These are phyloP conservation scores for Phaethornis superciliosus DNA, from an alignment of 2,113 vertebrate species.

Conservation along the genomic window DNA sequence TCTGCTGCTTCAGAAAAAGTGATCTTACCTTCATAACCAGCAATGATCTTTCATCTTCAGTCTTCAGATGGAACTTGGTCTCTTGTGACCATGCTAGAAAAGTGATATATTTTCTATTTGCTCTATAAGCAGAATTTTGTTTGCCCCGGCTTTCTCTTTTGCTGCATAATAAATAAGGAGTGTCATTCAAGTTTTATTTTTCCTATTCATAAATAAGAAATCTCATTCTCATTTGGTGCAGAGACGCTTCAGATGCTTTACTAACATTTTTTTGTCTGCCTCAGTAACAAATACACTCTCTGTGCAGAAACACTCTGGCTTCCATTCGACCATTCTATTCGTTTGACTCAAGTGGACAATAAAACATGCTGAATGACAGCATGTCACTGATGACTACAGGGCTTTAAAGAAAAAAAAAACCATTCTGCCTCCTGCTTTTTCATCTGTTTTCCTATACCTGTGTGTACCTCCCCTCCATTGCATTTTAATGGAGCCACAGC, in stretches of 20 bases:
- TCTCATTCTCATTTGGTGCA: slow-evolving; percentile 3
- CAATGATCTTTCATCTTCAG: not conserved
- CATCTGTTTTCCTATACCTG: not conserved
- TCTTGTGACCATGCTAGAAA: not conserved
- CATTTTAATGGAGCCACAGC: not conserved
- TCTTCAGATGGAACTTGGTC: not conserved
- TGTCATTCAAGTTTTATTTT: not conserved
- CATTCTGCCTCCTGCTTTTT: not conserved
- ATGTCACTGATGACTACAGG: not conserved
- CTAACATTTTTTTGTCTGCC: slow-evolving; percentile 25
- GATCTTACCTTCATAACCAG: not conserved
- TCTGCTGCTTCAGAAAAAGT: slow-evolving; percentile 11
- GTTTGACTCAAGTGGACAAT: slow-evolving; percentile 37
- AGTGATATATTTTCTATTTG: not conserved
- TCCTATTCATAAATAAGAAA: slow-evolving; percentile 37
- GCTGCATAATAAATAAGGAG: slow-evolving; percentile 8
- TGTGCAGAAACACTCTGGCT: not conserved
- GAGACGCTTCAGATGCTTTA: not conserved
- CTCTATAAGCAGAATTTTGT: not conserved
- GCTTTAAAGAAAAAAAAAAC: not conserved
- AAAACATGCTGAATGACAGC: slow-evolving; percentile 30
- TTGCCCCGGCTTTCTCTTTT: not conserved
- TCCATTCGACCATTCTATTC: slow-evolving; percentile 13
- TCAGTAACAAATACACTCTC: slow-evolving; percentile 6
- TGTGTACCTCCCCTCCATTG: not conserved